Conservation (phyloP, 2,797 vertebrate genomes). For the Cirrhinus mrigala region DNA sequence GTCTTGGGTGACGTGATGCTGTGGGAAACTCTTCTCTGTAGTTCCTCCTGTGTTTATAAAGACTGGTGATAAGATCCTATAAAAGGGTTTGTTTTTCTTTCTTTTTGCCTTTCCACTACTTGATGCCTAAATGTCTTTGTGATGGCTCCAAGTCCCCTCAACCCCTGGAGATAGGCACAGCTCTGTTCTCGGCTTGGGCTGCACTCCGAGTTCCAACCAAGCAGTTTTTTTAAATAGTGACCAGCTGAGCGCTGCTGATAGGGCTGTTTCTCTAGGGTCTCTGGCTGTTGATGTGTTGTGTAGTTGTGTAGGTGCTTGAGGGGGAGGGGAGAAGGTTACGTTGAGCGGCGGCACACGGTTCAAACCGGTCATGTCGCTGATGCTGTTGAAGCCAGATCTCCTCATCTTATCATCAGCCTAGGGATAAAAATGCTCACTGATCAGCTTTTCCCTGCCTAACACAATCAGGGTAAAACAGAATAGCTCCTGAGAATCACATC, state of each 20-base stretch:
- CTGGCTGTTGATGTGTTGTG: slow-evolving; percentile 47
- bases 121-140: slow-evolving; percentile 58
- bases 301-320: slow-evolving; percentile 43
- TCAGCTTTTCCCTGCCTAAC: slow-evolving; percentile 39
- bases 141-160: slow-evolving; percentile 51
- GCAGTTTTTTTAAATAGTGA: slow-evolving; percentile 52
- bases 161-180: slow-evolving; percentile 52
- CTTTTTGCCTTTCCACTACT: slow-evolving; percentile 49
- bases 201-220: slow-evolving; percentile 28
- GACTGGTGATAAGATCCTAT: slow-evolving; percentile 59
- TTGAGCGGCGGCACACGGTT: slow-evolving; percentile 41
- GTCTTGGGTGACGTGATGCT: slow-evolving; percentile 31
- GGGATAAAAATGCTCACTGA: slow-evolving; percentile 37
- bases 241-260: slow-evolving; percentile 64
- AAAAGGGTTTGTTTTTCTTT: slow-evolving; percentile 50
- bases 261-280: slow-evolving; percentile 47
- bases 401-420: slow-evolving; percentile 48
- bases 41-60: slow-evolving; percentile 52
- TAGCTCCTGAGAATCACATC: slow-evolving; percentile 5
- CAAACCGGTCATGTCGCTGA: slow-evolving; percentile 54
- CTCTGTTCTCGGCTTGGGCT: slow-evolving; percentile 53
- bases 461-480: slow-evolving; percentile 43
- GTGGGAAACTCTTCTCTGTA: slow-evolving; percentile 36
- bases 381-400: slow-evolving; percentile 53
- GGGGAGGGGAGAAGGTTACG: slow-evolving; percentile 35